Evolutionary conservation across 1,140 invertebrate species (phyloP).

Genomic region (Hypothenemus hampei): DNA sequence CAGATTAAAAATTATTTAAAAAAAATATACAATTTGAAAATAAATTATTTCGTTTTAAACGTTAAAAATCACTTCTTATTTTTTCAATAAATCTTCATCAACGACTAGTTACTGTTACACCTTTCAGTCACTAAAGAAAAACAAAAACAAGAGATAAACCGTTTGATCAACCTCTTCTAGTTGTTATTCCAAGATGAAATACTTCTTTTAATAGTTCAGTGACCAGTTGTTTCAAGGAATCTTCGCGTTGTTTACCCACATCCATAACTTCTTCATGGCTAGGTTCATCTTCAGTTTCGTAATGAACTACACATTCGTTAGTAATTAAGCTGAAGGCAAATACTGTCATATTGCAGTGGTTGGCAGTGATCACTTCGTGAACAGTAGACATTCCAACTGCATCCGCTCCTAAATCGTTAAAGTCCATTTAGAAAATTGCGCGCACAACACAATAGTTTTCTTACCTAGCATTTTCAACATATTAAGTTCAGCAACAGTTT

Average conservation of each 20-base stretch:
- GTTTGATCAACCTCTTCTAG: too few species aligned
- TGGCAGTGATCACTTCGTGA: conserved; percentile 81
- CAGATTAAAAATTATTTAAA: too few species aligned
- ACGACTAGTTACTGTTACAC: too few species aligned
- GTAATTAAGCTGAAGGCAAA: conserved; percentile 91
- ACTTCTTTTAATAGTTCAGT: conserved; percentile 47
- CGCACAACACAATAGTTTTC: too few species aligned
- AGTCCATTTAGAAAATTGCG: too few species aligned
- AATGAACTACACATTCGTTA: conserved; percentile 79
- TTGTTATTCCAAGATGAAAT: conserved; percentile 12
- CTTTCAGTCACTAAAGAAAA: too few species aligned
- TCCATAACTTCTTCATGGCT: conserved; percentile 89
- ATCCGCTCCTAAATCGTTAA: conserved; percentile 70
- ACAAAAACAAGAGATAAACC: too few species aligned
- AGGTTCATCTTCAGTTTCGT: conserved; percentile 66
- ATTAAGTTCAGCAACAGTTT: conserved; percentile 86
- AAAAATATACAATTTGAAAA: too few species aligned
- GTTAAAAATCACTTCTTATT: too few species aligned
- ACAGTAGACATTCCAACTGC: conserved; percentile 94
- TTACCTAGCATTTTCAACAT: conserved; percentile 72
- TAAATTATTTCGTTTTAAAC: too few species aligned
- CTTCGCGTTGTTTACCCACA: conserved; percentile 65
- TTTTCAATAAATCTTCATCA: too few species aligned
- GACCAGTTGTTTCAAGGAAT: conserved; percentile 63
- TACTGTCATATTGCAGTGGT: conserved; percentile 85